Evolutionary conservation across 2,113 vertebrate species (phyloP), one percentile per base, ranked within the genome.

Genomic region (Glaucomys volans): DNA sequence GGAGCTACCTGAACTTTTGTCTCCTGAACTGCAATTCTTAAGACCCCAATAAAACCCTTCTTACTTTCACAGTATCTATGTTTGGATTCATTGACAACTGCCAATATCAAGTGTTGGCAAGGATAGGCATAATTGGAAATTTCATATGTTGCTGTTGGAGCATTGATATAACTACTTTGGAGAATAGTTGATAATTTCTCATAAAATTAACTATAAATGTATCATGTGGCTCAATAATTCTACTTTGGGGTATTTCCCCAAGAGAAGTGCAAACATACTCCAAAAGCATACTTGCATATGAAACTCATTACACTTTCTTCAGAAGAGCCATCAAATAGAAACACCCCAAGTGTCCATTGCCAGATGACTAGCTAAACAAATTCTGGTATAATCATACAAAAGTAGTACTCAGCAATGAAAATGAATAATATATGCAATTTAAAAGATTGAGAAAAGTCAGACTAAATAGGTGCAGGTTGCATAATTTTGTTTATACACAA

Each of bases 301-400:
- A 94, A 94, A 62, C 86, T 71, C 17, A 17, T 52, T 86, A 71
- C 35, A 90, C 64, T 86, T 89, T 81, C 32, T 94, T 80, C 59
- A 76, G 54, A 81, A 86, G 4, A 90, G 62, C 26, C 32, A 75
- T 81, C 47, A 92, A 92, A 20, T 6, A 81, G 16, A 87, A 26
- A 80, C 52, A 81, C 86, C 26, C 3, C 74, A 81, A 71, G 82
- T 81, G 32, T 71, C 7, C 16, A 30, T 14, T 77, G 37, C 28
- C 37, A 44, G 59, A 40, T 71, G n/a, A 79, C 13, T 50, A 85
- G 30, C 18, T 44, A n/a, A 76, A 62, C 4, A 59, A 75, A 79
- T 32, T 18, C 5, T n/a, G 12, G 18, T 24, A 64, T 66, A 69
- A 54, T 94, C n/a, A 88, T 4, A 64, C 0, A 62, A 54, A 57